These are phyloP conservation scores for Dascyllus trimaculatus DNA, from an alignment of 2,113 vertebrate species.

Conservation along the genomic window DNA sequence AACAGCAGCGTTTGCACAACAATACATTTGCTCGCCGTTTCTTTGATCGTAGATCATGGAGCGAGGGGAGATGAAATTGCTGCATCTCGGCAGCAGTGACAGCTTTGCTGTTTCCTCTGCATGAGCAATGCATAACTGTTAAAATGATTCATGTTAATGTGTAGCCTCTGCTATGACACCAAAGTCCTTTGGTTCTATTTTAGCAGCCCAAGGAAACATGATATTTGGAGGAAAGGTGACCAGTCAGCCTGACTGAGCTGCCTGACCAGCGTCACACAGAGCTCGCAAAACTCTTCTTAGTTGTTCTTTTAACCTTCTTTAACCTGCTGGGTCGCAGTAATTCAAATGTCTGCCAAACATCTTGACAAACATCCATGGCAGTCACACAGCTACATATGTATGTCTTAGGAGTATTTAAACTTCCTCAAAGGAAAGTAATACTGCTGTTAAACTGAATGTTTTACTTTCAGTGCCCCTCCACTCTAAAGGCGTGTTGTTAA, in stretches of 20 bases:
- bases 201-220: slow-evolving; percentile 46
- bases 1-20: slow-evolving; percentile 13
- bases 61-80: slow-evolving; percentile 10
- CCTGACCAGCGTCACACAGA: neutral
- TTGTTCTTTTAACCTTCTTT: slow-evolving; percentile 19
- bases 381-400: neutral
- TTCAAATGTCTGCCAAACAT: neutral
- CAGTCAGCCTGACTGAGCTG: neutral
- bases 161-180: slow-evolving; percentile 8
- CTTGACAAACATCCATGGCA: neutral
- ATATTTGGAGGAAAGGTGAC: slow-evolving; percentile 60
- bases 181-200: slow-evolving; percentile 52
- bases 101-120: slow-evolving; percentile 28
- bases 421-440: no score
- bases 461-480: no score
- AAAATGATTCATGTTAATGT: slow-evolving; percentile 14
- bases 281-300: slow-evolving; percentile 5
- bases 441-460: no score
- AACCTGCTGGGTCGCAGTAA: neutral
- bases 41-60: slow-evolving; percentile 19
- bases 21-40: neutral
- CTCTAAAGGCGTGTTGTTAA: no score
- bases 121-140: slow-evolving; percentile 9
- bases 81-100: neutral
- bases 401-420: neutral